Conservation (phyloP, 2,888 invertebrate genomes). For the Epirrhoe alternata region DNA sequence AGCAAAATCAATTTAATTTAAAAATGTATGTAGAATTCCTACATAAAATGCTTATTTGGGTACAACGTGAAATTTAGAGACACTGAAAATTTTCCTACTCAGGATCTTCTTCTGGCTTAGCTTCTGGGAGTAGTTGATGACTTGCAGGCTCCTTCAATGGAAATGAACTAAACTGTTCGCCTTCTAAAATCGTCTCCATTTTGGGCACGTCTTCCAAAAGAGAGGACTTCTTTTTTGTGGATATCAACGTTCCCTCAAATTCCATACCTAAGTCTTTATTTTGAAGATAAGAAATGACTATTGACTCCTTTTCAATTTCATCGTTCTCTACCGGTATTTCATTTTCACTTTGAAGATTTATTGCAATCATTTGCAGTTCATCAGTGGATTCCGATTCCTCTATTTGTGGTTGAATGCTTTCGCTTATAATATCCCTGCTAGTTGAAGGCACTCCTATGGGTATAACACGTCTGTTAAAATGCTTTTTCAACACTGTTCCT, state of each 20-base stretch:
- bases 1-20: slow-evolving; percentile 13
- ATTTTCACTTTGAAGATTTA: slow-evolving; percentile 64
- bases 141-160: slow-evolving; percentile 40
- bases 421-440: slow-evolving; percentile 50
- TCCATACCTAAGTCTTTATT: slow-evolving; percentile 54
- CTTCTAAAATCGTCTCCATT: slow-evolving; percentile 69
- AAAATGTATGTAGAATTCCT: background rate
- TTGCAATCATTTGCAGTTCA: slow-evolving; percentile 60
- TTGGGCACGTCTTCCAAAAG: slow-evolving; percentile 62
- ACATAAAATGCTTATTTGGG: background rate
- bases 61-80: slow-evolving; percentile 15
- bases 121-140: slow-evolving; percentile 25
- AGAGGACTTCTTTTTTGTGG: slow-evolving; percentile 60
- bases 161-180: slow-evolving; percentile 54
- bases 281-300: slow-evolving; percentile 62
- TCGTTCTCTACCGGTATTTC: slow-evolving; percentile 50
- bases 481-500: slow-evolving; percentile 47
- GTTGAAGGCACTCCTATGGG: slow-evolving; percentile 56
- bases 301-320: slow-evolving; percentile 57
- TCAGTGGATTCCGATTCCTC: slow-evolving; percentile 53
- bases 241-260: slow-evolving; percentile 50
- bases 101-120: slow-evolving; percentile 35
- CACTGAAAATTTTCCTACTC: slow-evolving; percentile 30
- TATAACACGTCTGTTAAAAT: slow-evolving; percentile 46
- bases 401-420: slow-evolving; percentile 35